These are phyloP conservation scores for Luperina testacea DNA, from an alignment of 2,888 invertebrate species.

Conservation along the genomic window DNA sequence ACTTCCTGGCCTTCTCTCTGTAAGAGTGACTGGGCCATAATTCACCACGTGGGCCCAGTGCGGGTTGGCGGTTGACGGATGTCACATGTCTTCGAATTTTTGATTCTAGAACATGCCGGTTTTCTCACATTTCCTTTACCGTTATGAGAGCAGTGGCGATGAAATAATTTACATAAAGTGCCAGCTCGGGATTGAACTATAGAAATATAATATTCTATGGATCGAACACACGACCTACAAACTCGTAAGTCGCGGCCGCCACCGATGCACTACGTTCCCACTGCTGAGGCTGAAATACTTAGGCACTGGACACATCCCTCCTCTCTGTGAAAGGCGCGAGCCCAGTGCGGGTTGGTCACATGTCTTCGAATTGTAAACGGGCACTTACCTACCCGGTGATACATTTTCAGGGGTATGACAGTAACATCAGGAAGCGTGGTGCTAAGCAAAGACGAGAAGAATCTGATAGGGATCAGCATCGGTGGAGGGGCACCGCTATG, in stretches of 20 bases:
- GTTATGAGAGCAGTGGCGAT: too few relatives aligned
- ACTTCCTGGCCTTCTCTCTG: neutral
- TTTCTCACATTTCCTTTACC: too few relatives aligned
- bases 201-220: too few relatives aligned
- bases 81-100: neutral
- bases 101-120: too few relatives aligned
- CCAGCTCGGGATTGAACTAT: too few relatives aligned
- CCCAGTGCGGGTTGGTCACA: too few relatives aligned
- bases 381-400: neutral
- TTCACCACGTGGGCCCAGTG: neutral
- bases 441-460: constrained; percentile 97
- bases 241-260: too few relatives aligned
- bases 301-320: neutral
- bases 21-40: neutral
- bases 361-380: neutral
- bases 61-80: neutral
- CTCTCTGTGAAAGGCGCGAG: neutral
- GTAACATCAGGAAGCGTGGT: constrained; percentile 98
- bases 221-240: too few relatives aligned
- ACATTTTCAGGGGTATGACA: constrained; percentile 97
- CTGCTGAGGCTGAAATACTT: neutral
- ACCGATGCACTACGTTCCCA: neutral
- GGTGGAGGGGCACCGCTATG: constrained; percentile 98
- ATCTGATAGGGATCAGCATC: constrained; percentile 99
- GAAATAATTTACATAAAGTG: too few relatives aligned